Conservation (phyloP, 1,140 invertebrate species). For the Stenopsyche tienmushanensis region DNA sequence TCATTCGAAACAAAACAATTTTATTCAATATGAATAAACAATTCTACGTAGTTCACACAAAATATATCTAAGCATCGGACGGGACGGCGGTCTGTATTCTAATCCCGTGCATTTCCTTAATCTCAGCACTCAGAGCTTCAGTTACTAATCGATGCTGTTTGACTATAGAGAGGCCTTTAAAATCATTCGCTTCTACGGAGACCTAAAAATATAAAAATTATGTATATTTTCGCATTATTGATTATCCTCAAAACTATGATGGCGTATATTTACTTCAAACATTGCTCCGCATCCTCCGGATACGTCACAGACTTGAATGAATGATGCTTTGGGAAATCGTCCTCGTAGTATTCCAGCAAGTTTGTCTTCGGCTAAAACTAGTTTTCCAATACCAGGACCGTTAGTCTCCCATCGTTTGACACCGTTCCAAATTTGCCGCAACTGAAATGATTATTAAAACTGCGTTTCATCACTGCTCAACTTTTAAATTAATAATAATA, state of each 20-base stretch:
- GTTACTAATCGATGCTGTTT: constrained; percentile 83
- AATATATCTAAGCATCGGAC: too few relatives aligned
- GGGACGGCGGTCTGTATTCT: constrained; percentile 67
- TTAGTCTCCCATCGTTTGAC: constrained; percentile 16
- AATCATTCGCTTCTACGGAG: constrained; percentile 72
- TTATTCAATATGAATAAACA: not conserved
- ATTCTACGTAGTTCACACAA: too few relatives aligned
- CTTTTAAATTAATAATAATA: not conserved
- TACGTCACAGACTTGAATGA: constrained; percentile 71
- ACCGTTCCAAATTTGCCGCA: not conserved
- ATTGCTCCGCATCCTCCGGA: constrained; percentile 87
- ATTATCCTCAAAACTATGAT: not conserved
- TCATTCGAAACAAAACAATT: not conserved
- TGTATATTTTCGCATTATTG: not conserved
- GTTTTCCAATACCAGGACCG: not conserved
- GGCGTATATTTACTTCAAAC: constrained; percentile 67
- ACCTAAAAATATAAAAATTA: constrained; percentile 46
- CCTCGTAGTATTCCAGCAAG: constrained; percentile 20
- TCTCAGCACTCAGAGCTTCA: constrained; percentile 73
- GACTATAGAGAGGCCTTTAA: constrained; percentile 71
- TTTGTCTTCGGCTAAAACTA: constrained; percentile 29
- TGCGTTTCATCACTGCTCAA: not conserved
- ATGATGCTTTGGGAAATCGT: constrained; percentile 59
- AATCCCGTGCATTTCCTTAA: constrained; percentile 83
- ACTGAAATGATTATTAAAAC: not conserved